Evolutionary conservation across 1,140 invertebrate species (phyloP).

Genomic region (Drosophila triauraria): DNA sequence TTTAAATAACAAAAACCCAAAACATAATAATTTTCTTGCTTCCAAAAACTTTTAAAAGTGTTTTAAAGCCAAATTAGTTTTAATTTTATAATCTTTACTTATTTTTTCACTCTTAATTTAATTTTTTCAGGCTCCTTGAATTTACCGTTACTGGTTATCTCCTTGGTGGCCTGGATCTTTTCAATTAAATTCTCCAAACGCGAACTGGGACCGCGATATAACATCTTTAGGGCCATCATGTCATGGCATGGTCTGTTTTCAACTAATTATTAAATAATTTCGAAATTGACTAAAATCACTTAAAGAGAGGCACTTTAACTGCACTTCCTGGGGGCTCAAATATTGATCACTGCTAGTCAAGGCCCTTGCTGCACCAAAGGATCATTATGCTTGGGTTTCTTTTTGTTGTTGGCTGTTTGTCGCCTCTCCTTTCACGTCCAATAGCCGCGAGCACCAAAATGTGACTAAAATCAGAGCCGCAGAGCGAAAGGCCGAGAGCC

Average conservation of each 20-base stretch:
- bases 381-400: conserved; percentile 36
- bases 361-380: conserved; percentile 53
- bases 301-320: conserved; percentile 23
- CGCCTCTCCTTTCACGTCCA: conserved; percentile 56
- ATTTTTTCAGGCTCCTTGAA: background rate
- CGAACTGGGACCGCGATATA: conserved; percentile 93
- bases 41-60: too few relatives aligned
- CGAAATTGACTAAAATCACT: conserved; percentile 16
- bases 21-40: too few relatives aligned
- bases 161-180: conserved; percentile 93
- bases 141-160: conserved; percentile 83
- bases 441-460: conserved; percentile 81
- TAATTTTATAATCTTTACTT: background rate
- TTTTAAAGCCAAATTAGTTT: too few relatives aligned
- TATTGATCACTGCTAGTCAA: conserved; percentile 14
- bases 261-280: conserved; percentile 4
- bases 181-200: conserved; percentile 92
- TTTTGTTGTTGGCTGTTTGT: conserved; percentile 4
- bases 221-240: conserved; percentile 86
- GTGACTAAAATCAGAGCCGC: conserved; percentile 77
- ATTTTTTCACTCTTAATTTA: background rate
- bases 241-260: conserved; percentile 68
- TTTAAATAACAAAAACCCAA: too few relatives aligned
- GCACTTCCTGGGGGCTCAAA: conserved; percentile 17
- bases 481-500: conserved; percentile 54